These are phyloP conservation scores for Xestia c-nigrum DNA, from an alignment of 2,888 invertebrate genomes.

Conservation along the genomic window DNA sequence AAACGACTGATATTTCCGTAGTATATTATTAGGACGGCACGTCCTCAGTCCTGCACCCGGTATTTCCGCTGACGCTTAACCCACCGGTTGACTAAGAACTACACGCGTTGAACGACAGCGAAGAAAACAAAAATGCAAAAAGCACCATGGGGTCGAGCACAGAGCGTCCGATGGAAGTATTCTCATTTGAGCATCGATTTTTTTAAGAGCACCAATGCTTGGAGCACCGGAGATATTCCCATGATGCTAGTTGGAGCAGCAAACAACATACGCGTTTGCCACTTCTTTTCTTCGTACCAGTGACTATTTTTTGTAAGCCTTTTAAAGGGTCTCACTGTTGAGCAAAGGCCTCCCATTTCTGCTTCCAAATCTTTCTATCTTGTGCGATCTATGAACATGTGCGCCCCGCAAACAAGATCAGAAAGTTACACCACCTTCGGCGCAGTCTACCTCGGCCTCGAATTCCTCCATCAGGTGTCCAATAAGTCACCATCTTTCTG, in stretches of 20 bases:
- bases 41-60: constrained; percentile 48
- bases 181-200: too few species aligned
- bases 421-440: too few species aligned
- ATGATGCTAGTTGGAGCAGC: background rate
- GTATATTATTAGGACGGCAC: constrained; percentile 60
- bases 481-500: background rate
- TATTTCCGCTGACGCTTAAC: constrained; percentile 55
- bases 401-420: too few species aligned
- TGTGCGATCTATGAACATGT: too few species aligned
- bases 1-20: constrained; percentile 58
- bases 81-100: background rate
- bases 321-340: too few species aligned
- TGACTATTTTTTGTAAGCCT: background rate
- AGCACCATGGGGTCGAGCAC: background rate
- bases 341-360: too few species aligned
- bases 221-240: too few species aligned
- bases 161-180: background rate
- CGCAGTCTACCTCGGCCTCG: too few species aligned
- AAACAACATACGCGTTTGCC: background rate
- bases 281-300: background rate
- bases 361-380: too few species aligned
- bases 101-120: background rate
- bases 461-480: too few species aligned
- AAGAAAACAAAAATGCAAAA: background rate
- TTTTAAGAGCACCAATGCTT: too few species aligned